A percentile compares a stretch with the other conserved stretches of the same genome.
Evolutionary conservation across 2,888 invertebrate species (phyloP).

Genomic region (Phalera bucephala): DNA sequence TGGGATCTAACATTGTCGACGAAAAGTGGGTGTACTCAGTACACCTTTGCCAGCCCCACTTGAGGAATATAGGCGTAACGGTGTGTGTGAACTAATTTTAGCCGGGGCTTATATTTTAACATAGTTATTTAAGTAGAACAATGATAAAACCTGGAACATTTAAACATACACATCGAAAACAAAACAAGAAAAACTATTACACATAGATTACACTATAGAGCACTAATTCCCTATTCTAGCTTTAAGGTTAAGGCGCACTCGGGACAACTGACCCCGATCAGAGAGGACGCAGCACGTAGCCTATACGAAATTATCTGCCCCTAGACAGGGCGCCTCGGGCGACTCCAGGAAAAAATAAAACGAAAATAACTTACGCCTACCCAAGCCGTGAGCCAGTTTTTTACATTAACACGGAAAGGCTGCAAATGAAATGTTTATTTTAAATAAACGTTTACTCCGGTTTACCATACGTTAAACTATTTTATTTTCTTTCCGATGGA

Average conservation of each 20-base stretch:
- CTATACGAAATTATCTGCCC: conserved; percentile 70
- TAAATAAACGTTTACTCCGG: conserved; percentile 48
- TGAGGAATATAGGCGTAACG: too few relatives aligned
- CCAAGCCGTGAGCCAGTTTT: conserved; percentile 56
- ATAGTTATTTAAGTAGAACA: too few relatives aligned
- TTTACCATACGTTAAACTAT: conserved; percentile 36
- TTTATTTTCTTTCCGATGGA: conserved; percentile 35
- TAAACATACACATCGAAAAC: conserved; percentile 8
- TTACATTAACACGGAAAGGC: conserved; percentile 56
- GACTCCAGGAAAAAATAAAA: conserved; percentile 69
- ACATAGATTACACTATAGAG: conserved; percentile 17
- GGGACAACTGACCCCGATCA: conserved; percentile 54
- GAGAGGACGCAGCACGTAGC: conserved; percentile 63
- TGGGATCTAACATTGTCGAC: too few relatives aligned
- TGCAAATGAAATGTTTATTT: conserved; percentile 60
- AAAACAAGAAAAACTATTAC: conserved; percentile 11
- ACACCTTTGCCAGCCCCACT: too few relatives aligned
- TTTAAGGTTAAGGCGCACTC: conserved; percentile 47
- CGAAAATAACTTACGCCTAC: conserved; percentile 69
- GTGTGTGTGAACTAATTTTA: too few relatives aligned
- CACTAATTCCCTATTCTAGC: conserved; percentile 39
- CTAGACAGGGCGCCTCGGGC: conserved; percentile 57
- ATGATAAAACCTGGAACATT: too few relatives aligned
- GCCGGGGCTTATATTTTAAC: too few relatives aligned
- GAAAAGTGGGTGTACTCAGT: too few relatives aligned